A percentile compares a stretch with the other conserved stretches of the same genome.
Evolutionary conservation across 2,797 vertebrate species (phyloP).

Genomic region (Clarias laeviceps): DNA sequence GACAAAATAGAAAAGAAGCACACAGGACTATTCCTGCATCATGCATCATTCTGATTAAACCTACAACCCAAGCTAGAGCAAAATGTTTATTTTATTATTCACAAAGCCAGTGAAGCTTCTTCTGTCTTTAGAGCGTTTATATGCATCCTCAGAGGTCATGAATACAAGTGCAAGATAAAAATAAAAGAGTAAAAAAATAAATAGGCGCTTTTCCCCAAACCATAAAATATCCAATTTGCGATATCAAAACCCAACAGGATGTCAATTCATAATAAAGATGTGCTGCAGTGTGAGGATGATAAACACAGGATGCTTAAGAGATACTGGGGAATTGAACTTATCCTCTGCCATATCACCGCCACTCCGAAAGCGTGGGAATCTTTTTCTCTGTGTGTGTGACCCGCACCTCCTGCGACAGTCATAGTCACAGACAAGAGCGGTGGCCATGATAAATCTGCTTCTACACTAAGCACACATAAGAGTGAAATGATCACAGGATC

Average conservation of each 20-base stretch:
- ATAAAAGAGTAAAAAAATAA: constrained; percentile 8
- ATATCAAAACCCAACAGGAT: constrained; percentile 76
- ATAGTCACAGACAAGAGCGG: constrained; percentile 66
- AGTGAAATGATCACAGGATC: background rate
- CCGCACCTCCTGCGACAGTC: constrained; percentile 63
- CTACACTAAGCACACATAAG: background rate
- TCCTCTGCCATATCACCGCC: constrained; percentile 70
- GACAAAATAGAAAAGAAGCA: background rate
- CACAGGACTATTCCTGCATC: background rate
- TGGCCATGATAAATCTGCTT: constrained; percentile 46
- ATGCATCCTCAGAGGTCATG: constrained; percentile 63
- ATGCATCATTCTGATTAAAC: background rate
- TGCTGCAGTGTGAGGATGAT: constrained; percentile 74
- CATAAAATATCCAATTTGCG: constrained; percentile 80
- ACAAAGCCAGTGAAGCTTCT: constrained; percentile 71
- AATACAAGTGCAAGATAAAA: constrained; percentile 75
- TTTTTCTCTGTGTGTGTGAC: constrained; percentile 42
- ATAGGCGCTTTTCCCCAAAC: constrained; percentile 66
- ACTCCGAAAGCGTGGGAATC: constrained; percentile 61
- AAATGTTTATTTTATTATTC: constrained; percentile 60
- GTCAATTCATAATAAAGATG: constrained; percentile 68
- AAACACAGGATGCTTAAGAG: constrained; percentile 72
- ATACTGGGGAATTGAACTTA: constrained; percentile 65
- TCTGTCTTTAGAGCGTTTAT: constrained; percentile 69
- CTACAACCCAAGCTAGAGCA: constrained; percentile 45